Evolutionary conservation across 2,888 invertebrate genomes (phyloP).

Genomic region (Aporophyla nigra): DNA sequence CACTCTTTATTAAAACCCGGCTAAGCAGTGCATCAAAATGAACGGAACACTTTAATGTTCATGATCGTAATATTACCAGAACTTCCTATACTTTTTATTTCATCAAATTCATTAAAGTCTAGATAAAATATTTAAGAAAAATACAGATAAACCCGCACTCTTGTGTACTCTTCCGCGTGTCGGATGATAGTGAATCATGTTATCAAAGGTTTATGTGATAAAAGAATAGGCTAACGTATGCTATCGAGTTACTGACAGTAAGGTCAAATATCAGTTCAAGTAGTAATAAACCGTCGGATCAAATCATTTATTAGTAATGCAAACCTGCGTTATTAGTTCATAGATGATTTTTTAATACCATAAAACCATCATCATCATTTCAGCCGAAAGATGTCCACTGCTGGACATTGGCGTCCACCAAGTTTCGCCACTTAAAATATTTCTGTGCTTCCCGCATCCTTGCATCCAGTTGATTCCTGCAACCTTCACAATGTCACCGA

Average conservation of each 20-base stretch:
- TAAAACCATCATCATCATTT: no score
- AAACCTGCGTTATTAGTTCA: no score
- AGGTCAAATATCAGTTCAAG: no score
- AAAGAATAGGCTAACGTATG: background rate
- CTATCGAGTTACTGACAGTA: background rate
- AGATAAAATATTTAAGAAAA: background rate
- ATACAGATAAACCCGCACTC: background rate
- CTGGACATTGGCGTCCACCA: no score
- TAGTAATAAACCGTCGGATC: background rate
- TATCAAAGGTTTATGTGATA: slow-evolving; percentile 8
- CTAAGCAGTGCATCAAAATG: background rate
- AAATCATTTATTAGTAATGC: background rate
- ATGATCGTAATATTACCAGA: background rate
- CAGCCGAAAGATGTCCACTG: no score
- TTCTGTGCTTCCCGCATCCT: no score
- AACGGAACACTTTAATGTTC: background rate
- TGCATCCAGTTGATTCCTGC: no score
- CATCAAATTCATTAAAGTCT: background rate
- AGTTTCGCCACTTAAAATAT: no score
- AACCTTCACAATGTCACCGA: no score
- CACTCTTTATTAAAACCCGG: background rate
- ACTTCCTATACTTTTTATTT: background rate
- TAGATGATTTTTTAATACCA: no score
- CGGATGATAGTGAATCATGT: background rate
- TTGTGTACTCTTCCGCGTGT: background rate